Evolutionary conservation across 1,140 invertebrate genomes (phyloP).

Genomic region (Caligus rogercresseyi): DNA sequence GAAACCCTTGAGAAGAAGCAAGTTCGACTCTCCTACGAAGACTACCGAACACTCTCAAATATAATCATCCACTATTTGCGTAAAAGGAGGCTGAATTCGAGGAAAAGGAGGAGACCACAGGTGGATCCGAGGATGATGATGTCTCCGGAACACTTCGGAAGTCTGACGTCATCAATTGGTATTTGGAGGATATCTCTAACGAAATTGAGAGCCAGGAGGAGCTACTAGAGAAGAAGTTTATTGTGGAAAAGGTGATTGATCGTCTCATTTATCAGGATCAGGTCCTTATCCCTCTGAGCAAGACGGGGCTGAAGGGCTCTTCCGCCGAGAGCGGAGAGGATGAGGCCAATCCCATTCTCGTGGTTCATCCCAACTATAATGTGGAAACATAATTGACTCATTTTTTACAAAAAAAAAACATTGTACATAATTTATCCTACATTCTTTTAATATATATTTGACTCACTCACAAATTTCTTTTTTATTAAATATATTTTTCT

Average conservation of each 20-base stretch:
- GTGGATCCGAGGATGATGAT: neutral
- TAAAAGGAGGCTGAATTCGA: slow-evolving; percentile 53
- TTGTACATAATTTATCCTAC: too few relatives aligned
- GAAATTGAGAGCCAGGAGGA: slow-evolving; percentile 81
- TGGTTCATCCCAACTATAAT: slow-evolving; percentile 84
- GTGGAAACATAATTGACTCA: neutral
- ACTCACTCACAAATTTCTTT: too few relatives aligned
- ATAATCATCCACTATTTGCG: slow-evolving; percentile 77
- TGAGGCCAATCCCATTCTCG: slow-evolving; percentile 66
- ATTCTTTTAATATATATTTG: too few relatives aligned
- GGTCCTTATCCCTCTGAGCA: slow-evolving; percentile 71
- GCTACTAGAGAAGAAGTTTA: slow-evolving; percentile 61
- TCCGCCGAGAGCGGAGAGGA: slow-evolving; percentile 34
- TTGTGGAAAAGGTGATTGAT: slow-evolving; percentile 91
- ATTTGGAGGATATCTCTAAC: slow-evolving; percentile 68
- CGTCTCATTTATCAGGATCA: slow-evolving; percentile 81
- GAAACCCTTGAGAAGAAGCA: slow-evolving; percentile 46
- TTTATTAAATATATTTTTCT: too few relatives aligned
- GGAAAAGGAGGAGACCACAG: slow-evolving; percentile 30
- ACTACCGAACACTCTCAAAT: slow-evolving; percentile 81
- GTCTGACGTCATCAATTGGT: slow-evolving; percentile 81
- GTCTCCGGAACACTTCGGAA: neutral
- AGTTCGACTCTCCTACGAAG: slow-evolving; percentile 75
- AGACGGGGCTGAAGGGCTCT: slow-evolving; percentile 38
- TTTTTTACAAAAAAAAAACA: too few relatives aligned